Evolutionary conservation across 2,113 vertebrate species (phyloP).

Genomic region (Psephotus haematonotus): DNA sequence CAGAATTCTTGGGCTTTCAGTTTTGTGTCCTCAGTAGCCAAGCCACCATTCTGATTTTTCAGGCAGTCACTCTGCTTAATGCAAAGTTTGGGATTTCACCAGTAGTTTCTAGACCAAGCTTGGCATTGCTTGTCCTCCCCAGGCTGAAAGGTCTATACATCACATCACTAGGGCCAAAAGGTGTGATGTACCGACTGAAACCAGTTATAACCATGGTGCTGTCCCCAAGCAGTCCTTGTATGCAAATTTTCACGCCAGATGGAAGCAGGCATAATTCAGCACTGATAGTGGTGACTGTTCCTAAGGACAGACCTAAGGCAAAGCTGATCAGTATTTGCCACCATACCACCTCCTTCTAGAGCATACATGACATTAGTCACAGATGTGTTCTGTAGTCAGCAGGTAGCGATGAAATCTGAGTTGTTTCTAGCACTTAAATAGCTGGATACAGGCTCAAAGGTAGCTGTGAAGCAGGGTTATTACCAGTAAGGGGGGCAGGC

Average conservation of each 20-base stretch:
- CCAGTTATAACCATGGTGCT: not conserved
- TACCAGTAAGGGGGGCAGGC: not conserved
- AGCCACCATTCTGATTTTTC: not conserved
- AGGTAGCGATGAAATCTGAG: not conserved
- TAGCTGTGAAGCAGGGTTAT: not conserved
- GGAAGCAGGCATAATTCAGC: not conserved
- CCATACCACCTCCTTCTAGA: not conserved
- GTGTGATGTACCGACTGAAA: not conserved
- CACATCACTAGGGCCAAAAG: not conserved
- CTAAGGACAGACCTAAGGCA: not conserved
- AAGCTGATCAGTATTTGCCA: not conserved
- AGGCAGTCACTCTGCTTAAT: not conserved
- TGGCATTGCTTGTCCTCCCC: not conserved
- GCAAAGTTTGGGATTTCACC: not conserved
- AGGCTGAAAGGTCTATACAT: not conserved
- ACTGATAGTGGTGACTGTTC: not conserved
- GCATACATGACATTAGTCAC: not conserved
- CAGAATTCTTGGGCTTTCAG: not conserved
- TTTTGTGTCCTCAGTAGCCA: not conserved
- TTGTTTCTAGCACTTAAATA: not conserved
- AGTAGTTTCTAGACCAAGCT: not conserved
- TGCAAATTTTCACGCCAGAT: not conserved
- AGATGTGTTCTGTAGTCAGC: not conserved
- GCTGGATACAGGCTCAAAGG: not conserved
- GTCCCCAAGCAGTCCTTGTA: not conserved